Base-by-base conservation (phyloP, 2,888 invertebrate species). In the Noctua pronuba region DNA sequence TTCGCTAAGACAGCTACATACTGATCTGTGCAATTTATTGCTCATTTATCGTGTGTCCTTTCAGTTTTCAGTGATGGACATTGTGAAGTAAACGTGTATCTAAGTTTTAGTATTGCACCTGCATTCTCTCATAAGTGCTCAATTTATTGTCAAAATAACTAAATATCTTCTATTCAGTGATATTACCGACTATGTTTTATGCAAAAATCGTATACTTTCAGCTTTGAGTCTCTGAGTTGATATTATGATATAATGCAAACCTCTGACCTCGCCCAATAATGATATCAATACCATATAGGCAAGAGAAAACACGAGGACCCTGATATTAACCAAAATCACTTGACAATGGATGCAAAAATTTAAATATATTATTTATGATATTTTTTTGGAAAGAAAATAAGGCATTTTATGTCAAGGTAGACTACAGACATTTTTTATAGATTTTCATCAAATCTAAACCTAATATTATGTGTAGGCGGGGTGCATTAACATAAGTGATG, bases 381-480 rank as follows among this genome's bases (percentile, higher is more conserved):
- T 10, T n/a, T 67, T 41, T 41, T 44, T n/a, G 2, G 0, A 60
- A 58, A 79, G 66, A 66, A 2, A 52, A 46, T n/a, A 44, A 44
- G 11, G n/a, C 2, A n/a, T 71, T 86, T 52, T 52, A 52, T 84
- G 87, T 84, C 87, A 84, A 84, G 84, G 84, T 38, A 64, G 55
- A 80, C 75, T 21, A 35, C 84, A 71, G 24, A 62, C 46, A 49
- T 66, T 46, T 71, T 77, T 64, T 41, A 11, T 18, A 65, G 11
- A 67, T 73, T 60, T 79, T 21, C 28, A 49, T 72, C 58, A 55
- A 73, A 60, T 64, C 24, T 66, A 8, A n/a, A 35, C 18, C 24
- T 16, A n/a, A 74, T 13, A 10, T 11, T 13, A 58, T n/a, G 16
- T 44, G 38, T 75, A 49, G 46, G 74, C 6, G n/a, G 13, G 35